Evolutionary conservation across 2,888 invertebrate genomes (phyloP), one percentile per base, ranked within the genome.

Genomic region (Heteromyza rotundicornis): DNA sequence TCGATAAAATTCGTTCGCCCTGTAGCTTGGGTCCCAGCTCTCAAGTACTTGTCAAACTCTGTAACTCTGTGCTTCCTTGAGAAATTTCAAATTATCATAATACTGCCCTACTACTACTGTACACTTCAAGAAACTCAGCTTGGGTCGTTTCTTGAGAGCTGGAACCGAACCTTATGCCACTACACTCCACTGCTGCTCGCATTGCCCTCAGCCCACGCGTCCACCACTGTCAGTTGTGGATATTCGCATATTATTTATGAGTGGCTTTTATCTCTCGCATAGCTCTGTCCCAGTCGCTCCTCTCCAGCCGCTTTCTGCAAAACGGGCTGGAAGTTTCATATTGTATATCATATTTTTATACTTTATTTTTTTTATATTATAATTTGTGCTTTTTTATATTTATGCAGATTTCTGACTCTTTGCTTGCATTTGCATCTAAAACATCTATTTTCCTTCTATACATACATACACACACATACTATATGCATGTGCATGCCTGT

Each of bases 231-330:
- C 70, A 65, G 59, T 66, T 69, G 65, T 62, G 63, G 63, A 67
- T 69, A 66, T 66, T 69, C 62, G 57, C 60, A 62, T 64, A 64
- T 59, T 47, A 60, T 53, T 67, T 64, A 65, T 64, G 60, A 54
- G 49, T 47, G 56, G 57, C 57, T 35, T 47, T 62, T 62, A 53
- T 62, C 57, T 52, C 57, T 52, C 47, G 57, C 52, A 52, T 57
- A 44, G 20, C 23, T 2, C 23, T 19, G 23, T 50, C 40, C n/a
- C 27, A 27, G 7, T 27, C 27, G 55, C 57, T 36, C 54, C 40
- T 27, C 44, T 47, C 35, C 54, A 20, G 35, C 54, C n/a, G 35
- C 35, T 20, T 17, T 56, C 32, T 44, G 22, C 12, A 3, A 14
- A 27, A 27, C 10, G 27, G n/a, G n/a, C n/a, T n/a, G n/a, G 5